phyloP scores from a whole-genome alignment of 2,888 invertebrate genomes.

The Drosophila kambysellisi region DNA sequence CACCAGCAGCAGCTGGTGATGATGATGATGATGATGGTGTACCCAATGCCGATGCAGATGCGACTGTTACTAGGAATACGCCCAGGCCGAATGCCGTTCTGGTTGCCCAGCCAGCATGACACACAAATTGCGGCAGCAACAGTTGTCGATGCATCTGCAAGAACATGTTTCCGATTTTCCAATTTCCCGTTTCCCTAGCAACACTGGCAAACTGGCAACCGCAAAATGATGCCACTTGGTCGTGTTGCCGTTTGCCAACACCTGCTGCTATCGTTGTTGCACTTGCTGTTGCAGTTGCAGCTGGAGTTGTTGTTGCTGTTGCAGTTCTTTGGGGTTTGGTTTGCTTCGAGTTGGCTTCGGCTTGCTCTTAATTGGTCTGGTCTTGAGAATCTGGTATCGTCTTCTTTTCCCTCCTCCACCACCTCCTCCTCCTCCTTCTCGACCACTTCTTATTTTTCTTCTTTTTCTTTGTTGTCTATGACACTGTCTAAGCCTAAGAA shows the following conservation, averaged over 20 bases:
- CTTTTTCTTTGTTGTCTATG: not conserved
- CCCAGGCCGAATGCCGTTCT: conserved; percentile 60
- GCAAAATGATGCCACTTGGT: conserved; percentile 74
- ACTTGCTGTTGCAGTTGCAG: not conserved
- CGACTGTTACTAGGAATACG: conserved; percentile 25
- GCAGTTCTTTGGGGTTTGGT: conserved; percentile 1
- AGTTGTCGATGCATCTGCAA: conserved; percentile 65
- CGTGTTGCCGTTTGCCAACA: conserved; percentile 50
- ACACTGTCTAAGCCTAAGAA: conserved; percentile 15
- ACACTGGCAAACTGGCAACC: conserved; percentile 41
- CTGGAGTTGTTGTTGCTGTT: not conserved
- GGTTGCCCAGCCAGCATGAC: conserved; percentile 83
- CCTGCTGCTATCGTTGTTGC: conserved; percentile 32
- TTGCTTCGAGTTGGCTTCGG: conserved; percentile 6
- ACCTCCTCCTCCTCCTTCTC: not conserved
- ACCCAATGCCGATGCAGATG: conserved; percentile 41
- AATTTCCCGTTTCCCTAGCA: conserved; percentile 65
- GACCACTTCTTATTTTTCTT: not conserved
- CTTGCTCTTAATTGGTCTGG: conserved; percentile 36
- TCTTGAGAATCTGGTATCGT: conserved; percentile 34
- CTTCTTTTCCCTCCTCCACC: conserved; percentile 1
- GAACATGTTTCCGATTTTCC: conserved; percentile 78
- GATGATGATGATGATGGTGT: conserved; percentile 24
- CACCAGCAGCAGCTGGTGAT: not conserved
- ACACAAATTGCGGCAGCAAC: conserved; percentile 61